These are phyloP conservation scores for Shargacucullia verbasci DNA, from an alignment of 2,888 invertebrate species.

Conservation along the genomic window DNA sequence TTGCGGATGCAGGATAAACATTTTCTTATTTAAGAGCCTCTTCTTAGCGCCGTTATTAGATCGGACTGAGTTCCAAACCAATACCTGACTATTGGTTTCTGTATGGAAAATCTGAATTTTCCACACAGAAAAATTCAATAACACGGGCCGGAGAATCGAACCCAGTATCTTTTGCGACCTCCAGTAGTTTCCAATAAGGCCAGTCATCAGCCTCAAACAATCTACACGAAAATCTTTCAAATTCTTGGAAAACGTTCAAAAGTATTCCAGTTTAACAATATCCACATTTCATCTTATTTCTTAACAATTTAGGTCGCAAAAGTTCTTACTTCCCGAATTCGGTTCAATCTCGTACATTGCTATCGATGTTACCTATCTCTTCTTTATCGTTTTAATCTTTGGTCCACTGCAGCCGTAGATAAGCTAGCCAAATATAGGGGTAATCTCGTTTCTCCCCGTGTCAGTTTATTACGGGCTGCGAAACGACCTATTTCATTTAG, in stretches of 20 bases:
- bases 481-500: constrained; percentile 76
- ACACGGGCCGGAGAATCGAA: too few relatives aligned
- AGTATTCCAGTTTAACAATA: constrained; percentile 17
- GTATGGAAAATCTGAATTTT: too few relatives aligned
- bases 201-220: background rate
- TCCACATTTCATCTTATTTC: constrained; percentile 1
- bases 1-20: too few relatives aligned
- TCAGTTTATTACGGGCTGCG: constrained; percentile 70
- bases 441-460: constrained; percentile 76
- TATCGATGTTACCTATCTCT: constrained; percentile 47
- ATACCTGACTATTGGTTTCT: too few relatives aligned
- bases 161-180: too few relatives aligned
- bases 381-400: constrained; percentile 57
- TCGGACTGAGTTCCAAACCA: too few relatives aligned
- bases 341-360: constrained; percentile 27
- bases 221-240: constrained; percentile 23
- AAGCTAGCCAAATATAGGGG: constrained; percentile 85
- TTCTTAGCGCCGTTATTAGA: too few relatives aligned
- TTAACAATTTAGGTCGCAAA: constrained; percentile 27
- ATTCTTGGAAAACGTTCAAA: constrained; percentile 41
- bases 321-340: constrained; percentile 14
- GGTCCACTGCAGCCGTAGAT: constrained; percentile 72
- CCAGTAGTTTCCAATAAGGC: too few relatives aligned
- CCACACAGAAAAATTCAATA: too few relatives aligned
- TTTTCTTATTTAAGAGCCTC: too few relatives aligned